Percentiles rank a stretch among this genome's conserved stretches.
Evolutionary conservation across 2,113 vertebrate species (phyloP).

Genomic region (Gorsachius goisagi): DNA sequence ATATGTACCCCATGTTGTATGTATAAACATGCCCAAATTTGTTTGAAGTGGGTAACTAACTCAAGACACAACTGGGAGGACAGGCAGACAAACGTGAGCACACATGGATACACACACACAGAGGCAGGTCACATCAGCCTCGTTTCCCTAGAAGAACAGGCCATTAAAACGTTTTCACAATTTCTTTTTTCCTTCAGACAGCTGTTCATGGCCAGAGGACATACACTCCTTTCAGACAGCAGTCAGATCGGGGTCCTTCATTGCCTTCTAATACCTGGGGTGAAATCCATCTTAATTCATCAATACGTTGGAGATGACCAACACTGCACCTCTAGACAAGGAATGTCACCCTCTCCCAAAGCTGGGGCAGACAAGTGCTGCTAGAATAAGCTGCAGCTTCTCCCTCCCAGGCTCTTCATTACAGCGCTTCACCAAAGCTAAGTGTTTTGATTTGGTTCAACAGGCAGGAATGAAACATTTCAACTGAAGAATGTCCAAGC

Average conservation of each 20-base stretch:
- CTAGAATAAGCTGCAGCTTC: neutral
- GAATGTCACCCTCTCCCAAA: neutral
- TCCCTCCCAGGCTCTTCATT: neutral
- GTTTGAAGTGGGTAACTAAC: neutral
- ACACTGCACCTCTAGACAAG: neutral
- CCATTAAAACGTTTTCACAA: neutral
- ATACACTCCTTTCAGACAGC: neutral
- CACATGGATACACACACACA: neutral
- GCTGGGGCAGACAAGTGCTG: neutral
- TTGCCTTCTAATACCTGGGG: neutral
- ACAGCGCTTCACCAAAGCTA: neutral
- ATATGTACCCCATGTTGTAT: rapidly evolving
- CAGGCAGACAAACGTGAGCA: neutral
- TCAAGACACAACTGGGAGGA: neutral
- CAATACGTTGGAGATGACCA: neutral
- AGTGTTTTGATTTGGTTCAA: conserved; percentile 27
- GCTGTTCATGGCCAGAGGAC: neutral
- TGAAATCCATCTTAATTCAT: neutral
- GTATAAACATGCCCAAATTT: neutral
- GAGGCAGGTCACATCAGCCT: neutral
- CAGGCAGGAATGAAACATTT: conserved; percentile 17
- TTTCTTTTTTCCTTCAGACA: neutral
- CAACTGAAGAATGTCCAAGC: neutral
- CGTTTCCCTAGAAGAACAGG: neutral
- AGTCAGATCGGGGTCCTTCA: neutral